These are phyloP conservation scores for Gyrodactylus bullatarudis DNA, from an alignment of 1,140 invertebrate species.

Conservation along the genomic window DNA sequence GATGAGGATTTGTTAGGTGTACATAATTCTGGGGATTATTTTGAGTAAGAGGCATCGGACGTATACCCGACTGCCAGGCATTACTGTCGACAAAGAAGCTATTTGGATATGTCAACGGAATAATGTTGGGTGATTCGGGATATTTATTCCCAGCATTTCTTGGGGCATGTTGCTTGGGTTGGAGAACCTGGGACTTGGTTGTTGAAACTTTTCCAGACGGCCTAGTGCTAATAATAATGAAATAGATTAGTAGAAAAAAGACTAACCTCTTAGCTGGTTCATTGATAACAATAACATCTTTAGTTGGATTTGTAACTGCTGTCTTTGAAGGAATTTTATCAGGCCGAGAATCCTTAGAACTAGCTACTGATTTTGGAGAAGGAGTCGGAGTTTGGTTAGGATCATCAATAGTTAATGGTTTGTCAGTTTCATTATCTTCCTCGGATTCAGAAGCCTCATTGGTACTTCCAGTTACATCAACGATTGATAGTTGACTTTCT, in stretches of 20 bases:
- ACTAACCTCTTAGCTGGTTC: no score
- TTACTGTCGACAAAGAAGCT: background rate
- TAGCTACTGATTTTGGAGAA: no score
- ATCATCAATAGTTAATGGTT: background rate
- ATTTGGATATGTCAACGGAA: background rate
- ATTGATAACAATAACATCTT: no score
- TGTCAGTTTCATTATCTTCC: background rate
- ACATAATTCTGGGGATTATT: background rate
- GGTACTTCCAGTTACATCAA: background rate
- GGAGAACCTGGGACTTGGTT: no score
- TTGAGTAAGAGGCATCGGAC: background rate
- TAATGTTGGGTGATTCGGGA: background rate
- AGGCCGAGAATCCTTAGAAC: no score
- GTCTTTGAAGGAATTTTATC: no score
- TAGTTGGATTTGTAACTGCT: no score
- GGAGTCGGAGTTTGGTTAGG: background rate
- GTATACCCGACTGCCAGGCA: background rate
- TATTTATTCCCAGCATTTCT: no score
- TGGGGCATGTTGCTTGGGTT: background rate
- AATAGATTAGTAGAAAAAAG: no score
- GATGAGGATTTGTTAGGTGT: background rate
- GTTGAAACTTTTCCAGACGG: no score
- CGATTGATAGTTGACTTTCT: background rate
- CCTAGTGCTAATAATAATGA: no score
- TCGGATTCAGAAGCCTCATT: background rate